phyloP scores from a whole-genome alignment of 2,888 invertebrate genomes.

The Dryobota labecula region DNA sequence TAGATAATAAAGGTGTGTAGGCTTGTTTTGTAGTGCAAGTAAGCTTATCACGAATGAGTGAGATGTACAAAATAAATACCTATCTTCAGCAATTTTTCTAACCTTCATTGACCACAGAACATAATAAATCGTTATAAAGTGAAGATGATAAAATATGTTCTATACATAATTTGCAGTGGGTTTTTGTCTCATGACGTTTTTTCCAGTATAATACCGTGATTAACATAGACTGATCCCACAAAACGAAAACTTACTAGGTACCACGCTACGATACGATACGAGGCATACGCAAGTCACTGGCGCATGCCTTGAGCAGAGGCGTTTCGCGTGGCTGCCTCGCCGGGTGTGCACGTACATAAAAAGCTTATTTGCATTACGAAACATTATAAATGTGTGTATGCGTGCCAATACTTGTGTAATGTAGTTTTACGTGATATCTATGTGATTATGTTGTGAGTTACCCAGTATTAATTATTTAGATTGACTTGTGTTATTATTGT shows the following conservation, averaged over 20 bases:
- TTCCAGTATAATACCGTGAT: not conserved
- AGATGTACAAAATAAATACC: not conserved
- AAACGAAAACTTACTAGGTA: not conserved
- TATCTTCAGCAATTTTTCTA: not conserved
- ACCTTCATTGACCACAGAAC: not conserved
- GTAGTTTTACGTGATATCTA: constrained; percentile 41
- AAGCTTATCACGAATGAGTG: not conserved
- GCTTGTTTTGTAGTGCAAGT: constrained; percentile 40
- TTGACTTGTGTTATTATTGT: constrained; percentile 29
- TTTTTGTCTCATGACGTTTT: not conserved
- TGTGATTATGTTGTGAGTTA: constrained; percentile 63
- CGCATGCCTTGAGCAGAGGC: not conserved
- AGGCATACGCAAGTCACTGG: not conserved
- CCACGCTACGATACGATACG: too few relatives aligned
- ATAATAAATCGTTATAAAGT: not conserved
- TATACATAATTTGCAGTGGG: not conserved
- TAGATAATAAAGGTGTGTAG: constrained; percentile 12
- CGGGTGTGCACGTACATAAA: not conserved
- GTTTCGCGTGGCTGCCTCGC: not conserved
- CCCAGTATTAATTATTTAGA: constrained; percentile 59
- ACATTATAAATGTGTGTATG: constrained; percentile 23
- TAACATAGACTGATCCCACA: not conserved
- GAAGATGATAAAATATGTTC: not conserved
- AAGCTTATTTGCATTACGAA: constrained; percentile 44
- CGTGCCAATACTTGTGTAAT: constrained; percentile 51